These are phyloP conservation scores for Cerceris rybyensis DNA, from an alignment of 2,888 invertebrate species.

Conservation along the genomic window DNA sequence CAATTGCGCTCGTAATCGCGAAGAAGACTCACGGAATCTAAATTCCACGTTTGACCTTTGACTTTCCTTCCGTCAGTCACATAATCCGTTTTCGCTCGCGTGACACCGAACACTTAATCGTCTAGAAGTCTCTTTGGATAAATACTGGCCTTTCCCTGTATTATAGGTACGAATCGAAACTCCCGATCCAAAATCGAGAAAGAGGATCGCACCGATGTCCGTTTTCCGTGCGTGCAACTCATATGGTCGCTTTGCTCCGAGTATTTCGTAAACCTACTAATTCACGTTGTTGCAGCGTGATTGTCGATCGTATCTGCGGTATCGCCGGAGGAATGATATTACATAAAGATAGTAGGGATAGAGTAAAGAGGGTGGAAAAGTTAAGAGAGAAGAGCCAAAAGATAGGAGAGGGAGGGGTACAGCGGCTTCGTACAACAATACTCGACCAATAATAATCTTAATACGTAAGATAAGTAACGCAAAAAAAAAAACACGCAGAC, in stretches of 20 bases:
- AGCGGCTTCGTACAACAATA: slow-evolving; percentile 54
- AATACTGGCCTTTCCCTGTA: slow-evolving; percentile 62
- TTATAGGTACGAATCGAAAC: slow-evolving; percentile 19
- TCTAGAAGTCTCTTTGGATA: slow-evolving; percentile 45
- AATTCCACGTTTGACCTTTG: no score
- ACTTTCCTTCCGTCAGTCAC: no score
- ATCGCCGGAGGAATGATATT: slow-evolving; percentile 25
- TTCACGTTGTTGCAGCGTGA: background rate
- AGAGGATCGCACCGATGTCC: background rate
- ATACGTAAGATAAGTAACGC: slow-evolving; percentile 56
- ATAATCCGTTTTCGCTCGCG: slow-evolving; percentile 49
- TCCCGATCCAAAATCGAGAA: slow-evolving; percentile 22
- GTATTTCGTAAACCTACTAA: background rate
- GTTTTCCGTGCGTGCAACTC: slow-evolving; percentile 11
- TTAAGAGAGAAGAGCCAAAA: no score
- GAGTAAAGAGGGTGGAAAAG: no score
- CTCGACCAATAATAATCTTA: slow-evolving; percentile 67
- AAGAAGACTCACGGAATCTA: no score
- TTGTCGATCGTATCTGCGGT: background rate
- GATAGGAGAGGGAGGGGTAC: no score
- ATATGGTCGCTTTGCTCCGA: slow-evolving; percentile 27
- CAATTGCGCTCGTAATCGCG: no score
- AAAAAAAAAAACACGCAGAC: background rate
- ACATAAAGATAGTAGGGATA: slow-evolving; percentile 4
- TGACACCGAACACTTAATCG: slow-evolving; percentile 35